A percentile compares a stretch with the other conserved stretches of the same genome.
Evolutionary conservation across 2,113 vertebrate genomes (phyloP).

Genomic region (Craseonycteris thonglongyai): DNA sequence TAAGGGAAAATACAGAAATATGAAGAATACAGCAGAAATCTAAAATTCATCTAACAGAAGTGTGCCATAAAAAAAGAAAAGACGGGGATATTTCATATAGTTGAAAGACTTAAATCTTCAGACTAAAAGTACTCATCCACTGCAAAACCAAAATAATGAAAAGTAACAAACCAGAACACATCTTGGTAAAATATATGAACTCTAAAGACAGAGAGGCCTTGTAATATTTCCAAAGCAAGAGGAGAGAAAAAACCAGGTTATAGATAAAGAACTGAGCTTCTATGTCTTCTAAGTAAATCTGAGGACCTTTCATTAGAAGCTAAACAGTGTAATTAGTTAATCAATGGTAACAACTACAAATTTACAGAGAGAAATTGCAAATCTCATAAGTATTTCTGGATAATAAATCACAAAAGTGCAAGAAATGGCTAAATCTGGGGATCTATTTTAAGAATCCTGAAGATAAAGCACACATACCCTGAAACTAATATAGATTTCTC

Average conservation of each 20-base stretch:
- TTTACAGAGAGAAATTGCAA: background rate
- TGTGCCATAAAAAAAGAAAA: background rate
- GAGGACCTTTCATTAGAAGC: constrained; percentile 8
- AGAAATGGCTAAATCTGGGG: constrained; percentile 8
- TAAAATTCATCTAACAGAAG: background rate
- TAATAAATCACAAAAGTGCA: background rate
- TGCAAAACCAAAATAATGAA: constrained; percentile 1
- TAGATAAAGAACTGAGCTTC: background rate
- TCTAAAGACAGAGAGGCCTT: background rate
- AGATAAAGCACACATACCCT: background rate
- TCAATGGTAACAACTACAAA: background rate
- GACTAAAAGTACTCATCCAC: background rate
- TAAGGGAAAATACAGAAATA: background rate
- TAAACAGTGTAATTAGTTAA: background rate
- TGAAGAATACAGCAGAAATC: background rate
- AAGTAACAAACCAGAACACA: background rate
- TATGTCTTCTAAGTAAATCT: background rate
- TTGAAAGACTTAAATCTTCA: background rate
- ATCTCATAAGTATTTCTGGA: background rate
- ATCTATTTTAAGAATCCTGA: background rate
- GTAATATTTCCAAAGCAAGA: background rate
- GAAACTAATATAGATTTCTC: background rate
- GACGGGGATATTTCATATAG: background rate
- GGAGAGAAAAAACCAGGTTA: background rate
- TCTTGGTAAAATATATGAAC: background rate